phyloP scores from a whole-genome alignment of 2,797 vertebrate species.

The Pelobates cultripes region DNA sequence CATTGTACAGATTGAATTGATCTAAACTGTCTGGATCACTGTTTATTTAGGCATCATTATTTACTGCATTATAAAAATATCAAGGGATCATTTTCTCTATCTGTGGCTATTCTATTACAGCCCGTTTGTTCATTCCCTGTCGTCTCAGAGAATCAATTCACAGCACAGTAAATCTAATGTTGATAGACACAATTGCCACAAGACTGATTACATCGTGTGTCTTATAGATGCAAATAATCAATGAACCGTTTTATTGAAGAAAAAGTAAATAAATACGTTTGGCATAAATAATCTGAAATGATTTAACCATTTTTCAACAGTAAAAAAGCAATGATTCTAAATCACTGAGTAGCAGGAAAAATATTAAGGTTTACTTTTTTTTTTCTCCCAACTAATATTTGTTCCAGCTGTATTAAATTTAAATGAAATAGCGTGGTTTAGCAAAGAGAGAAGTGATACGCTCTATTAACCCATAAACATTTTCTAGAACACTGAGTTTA shows the following conservation, averaged over 20 bases:
- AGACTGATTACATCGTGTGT: constrained; percentile 90
- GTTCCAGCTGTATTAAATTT: too few relatives aligned
- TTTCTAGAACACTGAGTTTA: too few relatives aligned
- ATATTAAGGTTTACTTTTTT: background rate
- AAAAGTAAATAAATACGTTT: constrained; percentile 97
- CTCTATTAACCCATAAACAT: too few relatives aligned
- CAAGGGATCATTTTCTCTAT: constrained; percentile 56
- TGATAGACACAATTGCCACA: constrained; percentile 79
- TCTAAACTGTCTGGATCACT: background rate
- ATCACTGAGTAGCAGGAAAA: too few relatives aligned
- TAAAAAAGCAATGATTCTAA: constrained; percentile 61
- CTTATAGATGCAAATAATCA: constrained; percentile 91
- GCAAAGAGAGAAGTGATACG: too few relatives aligned
- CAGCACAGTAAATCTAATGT: constrained; percentile 72
- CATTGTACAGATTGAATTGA: background rate
- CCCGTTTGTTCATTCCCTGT: constrained; percentile 57
- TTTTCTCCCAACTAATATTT: background rate
- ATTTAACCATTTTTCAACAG: constrained; percentile 78
- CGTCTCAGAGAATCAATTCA: constrained; percentile 64
- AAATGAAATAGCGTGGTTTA: too few relatives aligned
- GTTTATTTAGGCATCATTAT: constrained; percentile 2
- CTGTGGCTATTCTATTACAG: constrained; percentile 61
- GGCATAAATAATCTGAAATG: constrained; percentile 85
- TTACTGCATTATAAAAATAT: background rate
- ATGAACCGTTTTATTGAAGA: constrained; percentile 97